phyloP scores from a whole-genome alignment of 2,888 invertebrate species.

The Agonum fuliginosum region DNA sequence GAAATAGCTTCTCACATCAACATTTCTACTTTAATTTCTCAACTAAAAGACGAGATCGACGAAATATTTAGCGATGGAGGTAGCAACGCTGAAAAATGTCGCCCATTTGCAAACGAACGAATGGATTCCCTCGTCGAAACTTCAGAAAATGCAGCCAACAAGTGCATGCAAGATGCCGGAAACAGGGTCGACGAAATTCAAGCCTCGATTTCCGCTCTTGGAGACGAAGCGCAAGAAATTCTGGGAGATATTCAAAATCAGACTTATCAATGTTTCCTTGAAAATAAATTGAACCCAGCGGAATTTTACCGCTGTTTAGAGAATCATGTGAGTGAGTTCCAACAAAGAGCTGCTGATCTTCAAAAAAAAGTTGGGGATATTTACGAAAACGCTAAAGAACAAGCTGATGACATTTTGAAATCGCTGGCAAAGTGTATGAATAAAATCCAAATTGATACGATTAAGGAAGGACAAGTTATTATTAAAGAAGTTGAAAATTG shows the following conservation, averaged over 20 bases:
- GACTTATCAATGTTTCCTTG: background rate
- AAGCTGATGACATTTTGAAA: background rate
- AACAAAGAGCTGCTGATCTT: conserved; percentile 7
- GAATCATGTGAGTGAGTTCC: background rate
- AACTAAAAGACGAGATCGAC: conserved; percentile 35
- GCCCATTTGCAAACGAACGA: background rate
- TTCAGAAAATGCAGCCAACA: conserved; percentile 8
- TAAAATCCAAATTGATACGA: conserved; percentile 17
- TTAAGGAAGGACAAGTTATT: conserved; percentile 35
- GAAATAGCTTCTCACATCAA: conserved; percentile 20
- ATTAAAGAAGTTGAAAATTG: conserved; percentile 5
- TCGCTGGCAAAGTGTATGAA: conserved; percentile 29
- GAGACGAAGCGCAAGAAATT: background rate
- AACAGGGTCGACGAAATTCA: background rate
- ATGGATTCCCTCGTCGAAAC: background rate
- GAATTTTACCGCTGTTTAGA: conserved; percentile 36
- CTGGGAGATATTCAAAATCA: background rate
- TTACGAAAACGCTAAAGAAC: background rate
- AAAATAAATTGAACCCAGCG: conserved; percentile 24
- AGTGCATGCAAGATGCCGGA: conserved; percentile 8
- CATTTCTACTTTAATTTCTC: background rate
- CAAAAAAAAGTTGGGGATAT: conserved; percentile 5
- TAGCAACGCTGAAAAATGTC: conserved; percentile 10
- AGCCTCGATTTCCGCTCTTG: background rate
- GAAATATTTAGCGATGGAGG: conserved; percentile 31